Conservation (phyloP, 2,888 invertebrate species). For the Scaeva pyrastri region DNA sequence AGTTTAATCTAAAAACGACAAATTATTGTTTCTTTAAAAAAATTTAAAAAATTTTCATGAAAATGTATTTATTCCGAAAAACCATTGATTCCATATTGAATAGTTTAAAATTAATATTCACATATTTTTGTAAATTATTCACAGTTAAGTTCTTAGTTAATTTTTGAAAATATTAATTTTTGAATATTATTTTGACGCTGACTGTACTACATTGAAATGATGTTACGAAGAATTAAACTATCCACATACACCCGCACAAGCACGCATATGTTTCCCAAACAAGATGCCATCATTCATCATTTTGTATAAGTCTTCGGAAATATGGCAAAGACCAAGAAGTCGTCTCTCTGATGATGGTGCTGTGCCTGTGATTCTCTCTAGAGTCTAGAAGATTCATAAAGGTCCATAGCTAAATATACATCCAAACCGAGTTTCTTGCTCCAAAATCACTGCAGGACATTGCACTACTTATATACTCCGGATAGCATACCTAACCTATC, state of each 20-base stretch:
- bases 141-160: not conserved
- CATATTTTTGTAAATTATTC: too few species aligned
- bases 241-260: constrained; percentile 40
- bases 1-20: too few species aligned
- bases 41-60: too few species aligned
- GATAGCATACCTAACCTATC: not conserved
- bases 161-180: not conserved
- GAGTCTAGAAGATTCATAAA: constrained; percentile 15
- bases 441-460: constrained; percentile 66
- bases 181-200: not conserved
- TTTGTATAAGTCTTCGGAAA: constrained; percentile 8
- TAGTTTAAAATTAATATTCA: too few species aligned
- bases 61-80: too few species aligned
- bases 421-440: constrained; percentile 61
- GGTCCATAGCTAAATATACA: not conserved
- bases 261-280: constrained; percentile 39
- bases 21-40: too few species aligned
- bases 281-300: constrained; percentile 65
- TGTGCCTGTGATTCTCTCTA: not conserved
- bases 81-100: too few species aligned
- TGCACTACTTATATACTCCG: constrained; percentile 42
- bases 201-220: too few species aligned
- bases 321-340: constrained; percentile 29
- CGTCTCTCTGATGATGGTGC: not conserved
- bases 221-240: constrained; percentile 20